A percentile compares a stretch with the other conserved stretches of the same genome.
phyloP scores from a whole-genome alignment of 2,113 vertebrate species.

The Picathartes gymnocephalus region DNA sequence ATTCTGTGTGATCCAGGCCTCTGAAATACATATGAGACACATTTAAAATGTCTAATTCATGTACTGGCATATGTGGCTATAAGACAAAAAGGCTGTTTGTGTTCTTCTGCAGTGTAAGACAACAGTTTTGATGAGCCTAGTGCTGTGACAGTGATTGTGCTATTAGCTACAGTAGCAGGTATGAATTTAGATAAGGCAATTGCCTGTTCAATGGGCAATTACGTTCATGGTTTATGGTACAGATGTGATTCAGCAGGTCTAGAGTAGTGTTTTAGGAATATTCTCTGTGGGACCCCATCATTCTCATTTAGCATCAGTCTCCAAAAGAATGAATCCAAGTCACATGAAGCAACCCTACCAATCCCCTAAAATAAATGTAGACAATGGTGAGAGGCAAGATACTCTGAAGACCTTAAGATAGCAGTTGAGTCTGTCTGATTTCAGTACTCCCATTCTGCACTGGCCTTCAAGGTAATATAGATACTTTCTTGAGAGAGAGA shows the following conservation, averaged over 20 bases:
- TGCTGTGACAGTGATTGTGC: background rate
- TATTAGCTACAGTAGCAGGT: background rate
- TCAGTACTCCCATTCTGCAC: background rate
- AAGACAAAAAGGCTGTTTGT: background rate
- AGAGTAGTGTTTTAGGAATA: background rate
- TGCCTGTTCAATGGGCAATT: background rate
- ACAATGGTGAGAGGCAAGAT: background rate
- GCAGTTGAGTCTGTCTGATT: background rate
- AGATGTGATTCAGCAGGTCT: background rate
- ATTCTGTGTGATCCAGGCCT: background rate
- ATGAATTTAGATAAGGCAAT: background rate
- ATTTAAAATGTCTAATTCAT: background rate
- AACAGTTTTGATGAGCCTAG: background rate
- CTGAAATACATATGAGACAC: background rate
- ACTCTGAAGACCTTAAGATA: background rate
- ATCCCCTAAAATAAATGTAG: background rate
- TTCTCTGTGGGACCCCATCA: background rate
- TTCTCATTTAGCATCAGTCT: background rate
- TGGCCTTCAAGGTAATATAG: background rate
- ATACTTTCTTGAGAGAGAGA: background rate
- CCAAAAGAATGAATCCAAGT: background rate
- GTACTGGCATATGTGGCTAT: background rate
- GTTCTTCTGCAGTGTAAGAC: background rate
- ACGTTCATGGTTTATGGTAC: background rate
- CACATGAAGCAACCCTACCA: background rate